Evolutionary conservation across 2,888 invertebrate species (phyloP).

Genomic region (Notocelia uddmanniana): DNA sequence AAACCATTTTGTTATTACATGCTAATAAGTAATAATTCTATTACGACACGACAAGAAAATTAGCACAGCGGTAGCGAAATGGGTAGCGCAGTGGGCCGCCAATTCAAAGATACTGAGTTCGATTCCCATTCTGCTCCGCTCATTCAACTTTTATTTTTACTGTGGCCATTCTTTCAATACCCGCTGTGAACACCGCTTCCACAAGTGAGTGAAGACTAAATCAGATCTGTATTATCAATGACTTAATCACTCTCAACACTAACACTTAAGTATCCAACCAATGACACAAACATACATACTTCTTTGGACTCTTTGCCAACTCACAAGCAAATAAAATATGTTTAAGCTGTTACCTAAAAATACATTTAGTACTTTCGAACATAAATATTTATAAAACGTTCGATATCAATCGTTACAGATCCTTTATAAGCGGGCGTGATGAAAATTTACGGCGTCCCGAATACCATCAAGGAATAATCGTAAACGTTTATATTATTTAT

Average conservation of each 20-base stretch:
- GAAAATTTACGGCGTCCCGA: constrained; percentile 41
- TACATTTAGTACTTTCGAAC: constrained; percentile 5
- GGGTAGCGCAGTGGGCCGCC: no score
- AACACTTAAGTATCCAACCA: neutral
- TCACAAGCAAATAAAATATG: neutral
- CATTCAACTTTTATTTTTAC: neutral
- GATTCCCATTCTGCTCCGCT: no score
- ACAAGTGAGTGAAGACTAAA: neutral
- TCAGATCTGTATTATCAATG: neutral
- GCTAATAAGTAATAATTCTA: no score
- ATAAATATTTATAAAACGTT: constrained; percentile 24
- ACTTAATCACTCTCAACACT: neutral
- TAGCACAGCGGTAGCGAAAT: no score
- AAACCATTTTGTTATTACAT: no score
- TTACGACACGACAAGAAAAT: no score
- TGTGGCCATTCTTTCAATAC: no score
- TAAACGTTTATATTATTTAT: constrained; percentile 52
- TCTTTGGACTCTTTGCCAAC: neutral
- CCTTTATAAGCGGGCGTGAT: constrained; percentile 25
- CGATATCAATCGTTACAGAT: constrained; percentile 25
- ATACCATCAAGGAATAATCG: constrained; percentile 40
- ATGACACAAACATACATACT: neutral
- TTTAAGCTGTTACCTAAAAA: neutral
- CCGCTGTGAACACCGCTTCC: neutral
- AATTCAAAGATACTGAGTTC: no score